Conservation (phyloP, 2,113 vertebrate species). For the Tapirus terrestris region DNA sequence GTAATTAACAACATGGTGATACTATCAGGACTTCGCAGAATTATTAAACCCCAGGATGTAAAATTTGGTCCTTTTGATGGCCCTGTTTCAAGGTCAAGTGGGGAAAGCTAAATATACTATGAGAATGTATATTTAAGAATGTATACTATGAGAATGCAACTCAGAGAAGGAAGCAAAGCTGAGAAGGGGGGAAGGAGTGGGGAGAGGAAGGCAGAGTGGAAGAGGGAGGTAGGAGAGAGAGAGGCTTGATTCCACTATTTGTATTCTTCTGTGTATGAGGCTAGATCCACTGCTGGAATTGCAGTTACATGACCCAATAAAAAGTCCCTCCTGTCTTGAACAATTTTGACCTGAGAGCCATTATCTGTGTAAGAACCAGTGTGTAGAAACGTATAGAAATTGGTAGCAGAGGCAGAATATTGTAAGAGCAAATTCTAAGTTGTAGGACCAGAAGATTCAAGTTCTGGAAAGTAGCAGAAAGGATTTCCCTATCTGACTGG, state of each 20-base stretch:
- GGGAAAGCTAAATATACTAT: background rate
- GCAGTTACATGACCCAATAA: background rate
- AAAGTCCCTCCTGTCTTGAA: background rate
- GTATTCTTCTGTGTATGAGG: background rate
- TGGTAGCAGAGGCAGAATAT: background rate
- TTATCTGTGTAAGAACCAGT: background rate
- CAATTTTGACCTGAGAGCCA: background rate
- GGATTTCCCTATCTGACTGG: background rate
- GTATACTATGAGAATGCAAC: no score
- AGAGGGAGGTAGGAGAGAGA: background rate
- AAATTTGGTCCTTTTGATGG: background rate
- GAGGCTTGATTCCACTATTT: background rate
- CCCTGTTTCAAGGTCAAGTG: background rate
- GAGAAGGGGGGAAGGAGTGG: background rate
- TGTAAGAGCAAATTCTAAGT: background rate
- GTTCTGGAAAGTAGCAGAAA: background rate
- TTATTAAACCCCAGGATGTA: background rate
- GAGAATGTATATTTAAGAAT: no score
- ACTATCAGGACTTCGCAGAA: background rate
- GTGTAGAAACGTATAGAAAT: background rate
- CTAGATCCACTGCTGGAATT: background rate
- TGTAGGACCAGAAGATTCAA: background rate
- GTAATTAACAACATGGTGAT: background rate
- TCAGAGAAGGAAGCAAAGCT: background rate
- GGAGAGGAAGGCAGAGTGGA: accelerated